Percentiles rank a stretch among this genome's conserved stretches.
Evolutionary conservation across 2,888 invertebrate genomes (phyloP).

Genomic region (Eupsilia transversa): DNA sequence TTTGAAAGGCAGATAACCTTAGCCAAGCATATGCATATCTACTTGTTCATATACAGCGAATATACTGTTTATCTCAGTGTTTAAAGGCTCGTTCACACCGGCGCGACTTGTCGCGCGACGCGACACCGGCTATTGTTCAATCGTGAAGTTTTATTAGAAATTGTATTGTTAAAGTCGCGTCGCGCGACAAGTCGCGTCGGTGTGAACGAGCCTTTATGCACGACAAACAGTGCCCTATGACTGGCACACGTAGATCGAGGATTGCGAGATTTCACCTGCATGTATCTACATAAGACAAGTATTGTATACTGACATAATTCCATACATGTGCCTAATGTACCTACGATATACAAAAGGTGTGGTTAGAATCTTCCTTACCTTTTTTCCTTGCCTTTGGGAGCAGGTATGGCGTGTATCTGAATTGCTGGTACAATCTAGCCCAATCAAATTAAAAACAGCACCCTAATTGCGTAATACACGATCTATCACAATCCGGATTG

Average conservation of each 20-base stretch:
- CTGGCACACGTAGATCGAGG: constrained; percentile 20
- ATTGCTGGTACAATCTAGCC: background rate
- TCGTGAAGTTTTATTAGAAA: too few relatives aligned
- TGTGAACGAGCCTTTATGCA: too few relatives aligned
- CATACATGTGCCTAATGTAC: background rate
- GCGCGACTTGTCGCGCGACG: too few relatives aligned
- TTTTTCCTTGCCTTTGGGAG: background rate
- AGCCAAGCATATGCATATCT: constrained; percentile 21
- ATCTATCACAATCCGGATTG: too few relatives aligned
- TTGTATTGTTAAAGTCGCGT: too few relatives aligned
- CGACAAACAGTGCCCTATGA: constrained; percentile 43
- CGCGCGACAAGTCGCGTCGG: too few relatives aligned
- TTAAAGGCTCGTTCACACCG: too few relatives aligned
- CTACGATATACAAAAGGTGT: too few relatives aligned
- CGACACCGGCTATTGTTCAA: too few relatives aligned
- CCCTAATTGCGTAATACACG: too few relatives aligned
- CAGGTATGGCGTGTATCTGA: background rate
- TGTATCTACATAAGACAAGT: background rate
- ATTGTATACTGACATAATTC: background rate
- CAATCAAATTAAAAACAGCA: background rate
- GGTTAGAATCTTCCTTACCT: background rate
- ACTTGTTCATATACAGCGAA: constrained; percentile 12
- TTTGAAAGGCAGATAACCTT: constrained; percentile 48
- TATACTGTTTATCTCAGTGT: constrained; percentile 28
- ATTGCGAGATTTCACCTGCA: constrained; percentile 27